phyloP scores from a whole-genome alignment of 1,140 invertebrate genomes.

The Pseudachorutes palmiensis region DNA sequence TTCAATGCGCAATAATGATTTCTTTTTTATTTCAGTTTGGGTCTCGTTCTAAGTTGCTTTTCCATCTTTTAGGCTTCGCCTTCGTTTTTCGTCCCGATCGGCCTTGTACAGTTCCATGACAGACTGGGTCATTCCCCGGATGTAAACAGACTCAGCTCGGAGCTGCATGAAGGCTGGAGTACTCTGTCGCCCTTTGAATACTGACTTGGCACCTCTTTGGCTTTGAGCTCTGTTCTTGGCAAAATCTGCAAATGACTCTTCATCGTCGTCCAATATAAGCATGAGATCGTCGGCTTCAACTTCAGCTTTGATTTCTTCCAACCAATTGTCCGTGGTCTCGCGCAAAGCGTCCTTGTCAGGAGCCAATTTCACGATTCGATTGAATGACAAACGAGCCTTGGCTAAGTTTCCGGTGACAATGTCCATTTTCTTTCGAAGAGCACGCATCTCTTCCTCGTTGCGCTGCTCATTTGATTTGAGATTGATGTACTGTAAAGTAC shows the following conservation, averaged over 20 bases:
- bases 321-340: background rate
- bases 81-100: background rate
- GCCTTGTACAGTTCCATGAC: background rate
- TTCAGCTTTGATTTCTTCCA: background rate
- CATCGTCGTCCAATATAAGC: background rate
- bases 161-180: background rate
- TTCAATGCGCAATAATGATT: no score
- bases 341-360: background rate
- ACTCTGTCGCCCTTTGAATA: background rate
- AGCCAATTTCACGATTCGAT: background rate
- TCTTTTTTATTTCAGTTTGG: background rate
- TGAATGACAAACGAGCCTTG: background rate
- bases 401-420: background rate
- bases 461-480: background rate
- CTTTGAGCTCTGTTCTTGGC: background rate
- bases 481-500: slow-evolving; percentile 4
- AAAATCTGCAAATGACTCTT: background rate
- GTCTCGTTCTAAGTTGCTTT: background rate
- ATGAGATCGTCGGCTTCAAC: background rate
- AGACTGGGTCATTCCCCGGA: background rate
- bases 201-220: background rate
- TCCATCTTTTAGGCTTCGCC: background rate
- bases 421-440: background rate
- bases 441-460: background rate
- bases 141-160: background rate